Percentiles rank a stretch among this genome's conserved stretches.
Conservation (phyloP, 2,888 invertebrate species). For the Ornithoptera alexandrae region DNA sequence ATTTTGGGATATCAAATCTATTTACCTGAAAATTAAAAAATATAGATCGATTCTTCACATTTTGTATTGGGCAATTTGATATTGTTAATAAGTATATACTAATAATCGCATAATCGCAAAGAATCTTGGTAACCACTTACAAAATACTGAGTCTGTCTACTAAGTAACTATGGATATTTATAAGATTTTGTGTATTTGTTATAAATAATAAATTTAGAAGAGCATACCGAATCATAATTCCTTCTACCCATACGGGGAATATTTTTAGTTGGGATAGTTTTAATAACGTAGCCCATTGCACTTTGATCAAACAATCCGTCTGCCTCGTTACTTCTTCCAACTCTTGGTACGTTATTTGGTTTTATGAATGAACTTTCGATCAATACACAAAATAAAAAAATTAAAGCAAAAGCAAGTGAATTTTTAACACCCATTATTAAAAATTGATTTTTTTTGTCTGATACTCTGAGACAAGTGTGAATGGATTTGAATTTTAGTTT, state of each 20-base stretch:
- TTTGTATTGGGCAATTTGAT: neutral
- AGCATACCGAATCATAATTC: constrained; percentile 70
- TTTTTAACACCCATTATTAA: constrained; percentile 57
- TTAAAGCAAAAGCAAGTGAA: constrained; percentile 46
- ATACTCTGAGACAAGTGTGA: constrained; percentile 38
- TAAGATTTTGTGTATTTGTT: neutral
- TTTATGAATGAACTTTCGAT: constrained; percentile 65
- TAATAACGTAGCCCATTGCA: constrained; percentile 70
- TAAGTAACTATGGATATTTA: constrained; percentile 2
- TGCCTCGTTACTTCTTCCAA: constrained; percentile 70
- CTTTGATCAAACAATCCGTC: constrained; percentile 59
- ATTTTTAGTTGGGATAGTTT: constrained; percentile 65
- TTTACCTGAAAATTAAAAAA: constrained; percentile 53
- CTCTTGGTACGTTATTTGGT: constrained; percentile 69
- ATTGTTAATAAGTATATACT: neutral
- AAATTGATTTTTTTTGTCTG: constrained; percentile 22
- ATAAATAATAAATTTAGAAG: neutral
- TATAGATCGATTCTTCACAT: neutral
- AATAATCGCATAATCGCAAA: too few relatives aligned
- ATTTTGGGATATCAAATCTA: constrained; percentile 68
- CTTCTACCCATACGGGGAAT: constrained; percentile 73
- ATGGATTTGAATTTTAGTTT: constrained; percentile 26
- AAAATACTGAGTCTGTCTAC: neutral
- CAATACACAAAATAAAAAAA: constrained; percentile 55
- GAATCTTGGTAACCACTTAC: neutral